These are phyloP conservation scores for Orthonevra nobilis DNA, from an alignment of 2,888 invertebrate genomes.

Conservation along the genomic window DNA sequence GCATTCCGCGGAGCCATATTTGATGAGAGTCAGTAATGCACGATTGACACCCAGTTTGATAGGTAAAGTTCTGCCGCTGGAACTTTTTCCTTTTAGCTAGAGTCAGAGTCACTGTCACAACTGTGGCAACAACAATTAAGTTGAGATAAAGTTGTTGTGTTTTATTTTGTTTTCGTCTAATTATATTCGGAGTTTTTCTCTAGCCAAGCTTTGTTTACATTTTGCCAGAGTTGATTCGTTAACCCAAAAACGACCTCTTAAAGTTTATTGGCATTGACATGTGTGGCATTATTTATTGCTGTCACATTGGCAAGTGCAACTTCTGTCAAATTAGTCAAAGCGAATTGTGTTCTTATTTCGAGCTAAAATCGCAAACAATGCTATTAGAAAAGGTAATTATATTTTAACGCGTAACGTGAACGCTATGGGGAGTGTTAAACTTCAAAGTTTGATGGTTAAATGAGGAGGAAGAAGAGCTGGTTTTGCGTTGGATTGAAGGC, in stretches of 20 bases:
- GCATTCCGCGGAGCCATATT: neutral
- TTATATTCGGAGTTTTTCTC: conserved; percentile 4
- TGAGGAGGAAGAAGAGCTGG: conserved; percentile 24
- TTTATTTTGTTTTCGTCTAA: conserved; percentile 4
- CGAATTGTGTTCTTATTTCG: conserved; percentile 30
- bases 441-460: neutral
- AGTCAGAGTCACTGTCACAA: too few species aligned
- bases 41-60: too few species aligned
- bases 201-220: conserved; percentile 28
- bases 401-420: conserved; percentile 13
- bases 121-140: too few species aligned
- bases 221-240: conserved; percentile 15
- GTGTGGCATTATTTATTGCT: neutral
- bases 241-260: conserved; percentile 36
- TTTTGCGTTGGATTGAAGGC: conserved; percentile 13
- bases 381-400: conserved; percentile 27
- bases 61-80: too few species aligned
- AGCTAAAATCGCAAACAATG: conserved; percentile 9
- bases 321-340: conserved; percentile 40
- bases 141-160: too few species aligned
- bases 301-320: conserved; percentile 13
- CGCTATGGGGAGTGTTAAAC: neutral
- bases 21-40: too few species aligned
- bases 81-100: too few species aligned
- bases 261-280: conserved; percentile 43